Evolutionary conservation across 1,140 invertebrate genomes (phyloP), one percentile per base, ranked within the genome.

Genomic region (Drosophila trapezifrons): DNA sequence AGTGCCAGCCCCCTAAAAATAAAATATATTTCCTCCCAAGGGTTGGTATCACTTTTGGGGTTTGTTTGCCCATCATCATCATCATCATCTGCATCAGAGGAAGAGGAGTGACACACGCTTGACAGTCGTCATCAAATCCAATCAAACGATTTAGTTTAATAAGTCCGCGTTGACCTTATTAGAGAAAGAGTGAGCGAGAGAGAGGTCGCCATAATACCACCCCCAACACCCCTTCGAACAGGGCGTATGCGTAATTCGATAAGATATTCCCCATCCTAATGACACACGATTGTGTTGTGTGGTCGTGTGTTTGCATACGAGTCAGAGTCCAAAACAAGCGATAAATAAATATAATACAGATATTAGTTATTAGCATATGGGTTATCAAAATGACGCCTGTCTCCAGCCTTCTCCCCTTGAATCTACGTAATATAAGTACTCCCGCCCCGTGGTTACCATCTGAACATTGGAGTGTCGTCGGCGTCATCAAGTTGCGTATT

Each of bases 291-390:
- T 66, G 78, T 73, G 51, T 15, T 52, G 29, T 66, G 43, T 29
- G 80, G 42, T 67, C 79, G 79, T 80, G 84, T 73, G 78, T 73
- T 72, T 67, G 82, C 82, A 81, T 76, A 75, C 63, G 66, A 71
- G 51, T 49, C 67, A 57, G 42, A 64, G 47, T 75, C 64, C 65
- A 85, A 81, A 76, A 85, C 67, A 84, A 80, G 81, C 76, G 75
- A 86, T 89, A 86, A 83, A 89, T 89, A 86, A 89, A 86, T 89
- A 87, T 89, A 87, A 83, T 87, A 80, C 67, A 73, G 76, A 87
- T 89, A 87, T 87, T 87, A 80, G 79, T 80, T 87, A 87, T 87
- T 87, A 87, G 84, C 83, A 80, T 87, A 83, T 89, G 84, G 83
- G 66, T 87, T 87, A 86, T 86, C 71, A 60, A 51, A 47, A 45